These are phyloP conservation scores for Gastrophryne carolinensis DNA, from an alignment of 2,797 vertebrate genomes.

Conservation along the genomic window DNA sequence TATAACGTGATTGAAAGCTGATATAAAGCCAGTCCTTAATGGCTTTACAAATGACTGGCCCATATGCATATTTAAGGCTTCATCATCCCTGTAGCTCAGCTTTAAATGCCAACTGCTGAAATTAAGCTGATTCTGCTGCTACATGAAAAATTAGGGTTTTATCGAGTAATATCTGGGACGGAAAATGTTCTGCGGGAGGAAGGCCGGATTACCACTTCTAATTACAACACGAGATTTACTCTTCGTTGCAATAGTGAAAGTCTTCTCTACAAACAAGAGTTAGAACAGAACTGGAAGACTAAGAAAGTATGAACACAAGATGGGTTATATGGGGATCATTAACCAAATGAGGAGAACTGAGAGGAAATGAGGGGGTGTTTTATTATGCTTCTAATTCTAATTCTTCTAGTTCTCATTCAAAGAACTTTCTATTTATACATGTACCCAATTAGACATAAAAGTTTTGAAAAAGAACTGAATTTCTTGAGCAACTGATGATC, in stretches of 20 bases:
- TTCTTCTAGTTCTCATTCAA: too few relatives aligned
- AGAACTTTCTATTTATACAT: too few relatives aligned
- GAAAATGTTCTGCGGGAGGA: slow-evolving; percentile 68
- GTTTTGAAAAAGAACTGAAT: too few relatives aligned
- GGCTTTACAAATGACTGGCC: slow-evolving; percentile 64
- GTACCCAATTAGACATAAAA: too few relatives aligned
- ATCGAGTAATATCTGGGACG: slow-evolving; percentile 65
- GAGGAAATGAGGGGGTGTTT: too few relatives aligned
- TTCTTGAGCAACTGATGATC: too few relatives aligned
- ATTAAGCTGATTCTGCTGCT: slow-evolving; percentile 68
- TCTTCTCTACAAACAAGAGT: slow-evolving; percentile 30
- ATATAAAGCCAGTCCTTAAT: slow-evolving; percentile 55
- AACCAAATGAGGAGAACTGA: too few relatives aligned
- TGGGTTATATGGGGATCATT: too few relatives aligned
- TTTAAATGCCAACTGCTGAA: slow-evolving; percentile 57
- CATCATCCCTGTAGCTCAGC: slow-evolving; percentile 62
- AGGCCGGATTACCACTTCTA: slow-evolving; percentile 62
- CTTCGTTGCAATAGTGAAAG: slow-evolving; percentile 62
- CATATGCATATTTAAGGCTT: slow-evolving; percentile 65
- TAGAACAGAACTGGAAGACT: slow-evolving; percentile 52
- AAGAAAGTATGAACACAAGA: not conserved
- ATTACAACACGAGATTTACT: slow-evolving; percentile 64
- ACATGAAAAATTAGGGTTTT: slow-evolving; percentile 65
- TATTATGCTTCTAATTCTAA: too few relatives aligned
- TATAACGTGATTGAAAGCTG: slow-evolving; percentile 66